phyloP scores from a whole-genome alignment of 2,113 vertebrate genomes.

The Andinoacara biseriatus region DNA sequence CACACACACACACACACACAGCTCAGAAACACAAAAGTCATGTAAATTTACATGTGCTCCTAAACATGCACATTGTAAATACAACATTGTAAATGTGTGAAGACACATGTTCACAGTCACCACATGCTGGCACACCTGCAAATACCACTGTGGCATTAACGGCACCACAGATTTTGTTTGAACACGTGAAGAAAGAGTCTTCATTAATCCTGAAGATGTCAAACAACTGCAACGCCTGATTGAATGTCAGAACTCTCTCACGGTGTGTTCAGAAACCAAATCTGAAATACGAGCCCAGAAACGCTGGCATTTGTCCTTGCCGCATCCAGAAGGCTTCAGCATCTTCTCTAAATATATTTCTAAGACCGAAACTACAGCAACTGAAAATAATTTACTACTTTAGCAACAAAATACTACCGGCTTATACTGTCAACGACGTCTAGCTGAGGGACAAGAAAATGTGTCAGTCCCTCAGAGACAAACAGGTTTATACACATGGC shows the following conservation, averaged over 20 bases:
- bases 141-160: background rate
- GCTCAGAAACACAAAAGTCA: background rate
- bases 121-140: background rate
- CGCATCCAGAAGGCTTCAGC: background rate
- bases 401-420: background rate
- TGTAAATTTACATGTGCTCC: background rate
- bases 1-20: background rate
- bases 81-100: no score
- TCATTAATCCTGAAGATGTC: background rate
- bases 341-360: background rate
- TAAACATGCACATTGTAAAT: background rate
- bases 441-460: background rate
- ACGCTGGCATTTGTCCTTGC: background rate
- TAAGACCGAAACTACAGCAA: background rate
- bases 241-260: background rate
- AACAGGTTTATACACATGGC: background rate
- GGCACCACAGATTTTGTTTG: background rate
- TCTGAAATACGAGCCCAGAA: background rate
- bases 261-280: background rate
- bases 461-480: background rate
- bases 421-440: background rate
- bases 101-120: background rate
- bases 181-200: conserved; percentile 3
- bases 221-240: background rate
- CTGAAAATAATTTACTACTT: background rate